phyloP scores from a whole-genome alignment of 2,888 invertebrate genomes.

The Tineola bisselliella region DNA sequence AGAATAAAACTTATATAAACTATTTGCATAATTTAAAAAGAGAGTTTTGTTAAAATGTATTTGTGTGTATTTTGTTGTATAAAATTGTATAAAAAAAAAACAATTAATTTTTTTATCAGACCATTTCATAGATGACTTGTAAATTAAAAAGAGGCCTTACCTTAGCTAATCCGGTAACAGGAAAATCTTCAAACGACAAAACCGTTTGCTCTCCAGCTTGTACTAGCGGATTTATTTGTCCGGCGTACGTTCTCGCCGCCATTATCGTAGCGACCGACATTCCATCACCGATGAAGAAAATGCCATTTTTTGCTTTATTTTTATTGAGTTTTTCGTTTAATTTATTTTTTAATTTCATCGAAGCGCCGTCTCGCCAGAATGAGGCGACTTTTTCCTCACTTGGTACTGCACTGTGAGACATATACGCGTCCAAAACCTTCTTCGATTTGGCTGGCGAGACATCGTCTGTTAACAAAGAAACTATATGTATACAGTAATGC shows the following conservation, averaged over 20 bases:
- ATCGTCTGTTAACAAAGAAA: slow-evolving; percentile 6
- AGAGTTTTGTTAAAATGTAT: no score
- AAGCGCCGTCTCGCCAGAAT: slow-evolving; percentile 45
- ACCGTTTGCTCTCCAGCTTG: slow-evolving; percentile 71
- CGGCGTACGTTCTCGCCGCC: slow-evolving; percentile 75
- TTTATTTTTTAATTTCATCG: slow-evolving; percentile 36
- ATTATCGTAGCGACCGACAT: slow-evolving; percentile 81
- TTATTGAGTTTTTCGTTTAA: slow-evolving; percentile 25
- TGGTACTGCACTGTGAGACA: slow-evolving; percentile 46
- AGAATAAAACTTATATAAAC: no score
- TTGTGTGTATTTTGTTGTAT: no score
- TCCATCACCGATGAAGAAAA: slow-evolving; percentile 80
- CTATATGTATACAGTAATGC: no score
- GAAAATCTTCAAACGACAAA: slow-evolving; percentile 75
- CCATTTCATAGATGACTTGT: neutral
- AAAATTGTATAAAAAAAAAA: neutral
- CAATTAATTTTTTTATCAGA: neutral
- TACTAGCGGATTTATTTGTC: slow-evolving; percentile 56
- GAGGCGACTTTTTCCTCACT: slow-evolving; percentile 49
- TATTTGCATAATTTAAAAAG: no score
- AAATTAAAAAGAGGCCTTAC: slow-evolving; percentile 42
- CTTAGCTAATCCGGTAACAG: slow-evolving; percentile 73
- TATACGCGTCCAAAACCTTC: slow-evolving; percentile 46
- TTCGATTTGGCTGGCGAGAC: slow-evolving; percentile 31
- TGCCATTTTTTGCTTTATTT: slow-evolving; percentile 75